Percentiles rank a stretch among this genome's conserved stretches.
These are phyloP conservation scores for Chrysogorgia sp. DNA, from an alignment of 92 coral and sea anemone genomes.

Conservation along the genomic window DNA sequence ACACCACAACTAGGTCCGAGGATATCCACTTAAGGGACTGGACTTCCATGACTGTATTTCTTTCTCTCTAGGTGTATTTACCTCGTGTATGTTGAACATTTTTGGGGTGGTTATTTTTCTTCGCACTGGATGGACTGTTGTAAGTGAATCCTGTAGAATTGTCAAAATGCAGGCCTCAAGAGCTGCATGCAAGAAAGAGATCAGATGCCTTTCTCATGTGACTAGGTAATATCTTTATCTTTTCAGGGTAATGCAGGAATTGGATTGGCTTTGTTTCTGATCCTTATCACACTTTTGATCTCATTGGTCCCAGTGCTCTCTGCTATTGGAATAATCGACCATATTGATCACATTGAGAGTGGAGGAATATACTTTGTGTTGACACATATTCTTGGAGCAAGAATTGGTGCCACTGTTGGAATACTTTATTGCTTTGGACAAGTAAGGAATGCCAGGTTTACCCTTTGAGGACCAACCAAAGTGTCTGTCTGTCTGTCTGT, in stretches of 20 bases:
- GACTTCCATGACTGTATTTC: background rate
- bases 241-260: slow-evolving; percentile 98
- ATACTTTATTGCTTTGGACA: slow-evolving; percentile 89
- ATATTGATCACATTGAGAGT: slow-evolving; percentile 85
- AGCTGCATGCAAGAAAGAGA: too few relatives aligned
- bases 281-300: slow-evolving; percentile 84
- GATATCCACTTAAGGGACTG: too few relatives aligned
- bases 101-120: slow-evolving; percentile 98
- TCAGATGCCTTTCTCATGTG: too few relatives aligned
- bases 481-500: background rate
- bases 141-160: slow-evolving; percentile 44
- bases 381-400: slow-evolving; percentile 91
- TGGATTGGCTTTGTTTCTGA: slow-evolving; percentile 81
- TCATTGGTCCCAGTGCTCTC: slow-evolving; percentile 95
- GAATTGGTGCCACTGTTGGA: slow-evolving; percentile 91
- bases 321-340: slow-evolving; percentile 93
- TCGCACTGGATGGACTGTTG: slow-evolving; percentile 99
- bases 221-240: background rate
- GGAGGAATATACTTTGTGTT: slow-evolving; percentile 95
- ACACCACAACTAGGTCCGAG: too few relatives aligned
- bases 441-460: slow-evolving; percentile 50
- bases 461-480: background rate
- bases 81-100: slow-evolving; percentile 95
- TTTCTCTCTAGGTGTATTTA: slow-evolving; percentile 78
- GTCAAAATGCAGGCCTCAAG: background rate